A percentile compares a stretch with the other conserved stretches of the same genome.
Conservation (phyloP, 2,888 invertebrate genomes). For the Apamea sordens region DNA sequence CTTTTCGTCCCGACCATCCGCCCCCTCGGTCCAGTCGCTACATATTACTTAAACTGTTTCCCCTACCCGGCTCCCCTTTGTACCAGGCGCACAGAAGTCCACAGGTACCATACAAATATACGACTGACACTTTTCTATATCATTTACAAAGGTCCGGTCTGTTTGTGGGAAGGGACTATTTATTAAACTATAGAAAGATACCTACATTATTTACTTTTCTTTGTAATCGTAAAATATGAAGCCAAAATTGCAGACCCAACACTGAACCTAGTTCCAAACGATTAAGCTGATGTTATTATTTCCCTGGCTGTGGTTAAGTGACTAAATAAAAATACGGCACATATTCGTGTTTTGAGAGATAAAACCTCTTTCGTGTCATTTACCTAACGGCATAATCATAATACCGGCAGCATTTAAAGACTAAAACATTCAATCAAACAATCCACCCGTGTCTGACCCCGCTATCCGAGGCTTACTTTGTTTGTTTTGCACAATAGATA, state of each 20-base stretch:
- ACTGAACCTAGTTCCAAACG: not conserved
- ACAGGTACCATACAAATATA: conserved; percentile 53
- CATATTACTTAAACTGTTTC: conserved; percentile 64
- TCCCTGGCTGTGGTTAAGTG: not conserved
- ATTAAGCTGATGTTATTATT: conserved; percentile 1
- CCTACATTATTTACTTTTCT: not conserved
- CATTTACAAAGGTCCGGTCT: conserved; percentile 19
- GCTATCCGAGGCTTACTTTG: conserved; percentile 41
- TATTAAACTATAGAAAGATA: conserved; percentile 12
- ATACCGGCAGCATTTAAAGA: not conserved
- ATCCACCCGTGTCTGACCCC: conserved; percentile 9
- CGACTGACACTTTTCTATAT: conserved; percentile 43
- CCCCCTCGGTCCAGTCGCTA: conserved; percentile 42
- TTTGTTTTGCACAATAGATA: conserved; percentile 46
- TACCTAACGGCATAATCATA: not conserved
- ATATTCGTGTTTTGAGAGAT: not conserved
- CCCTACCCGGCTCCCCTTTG: conserved; percentile 52
- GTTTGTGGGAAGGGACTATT: conserved; percentile 14
- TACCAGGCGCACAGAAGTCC: conserved; percentile 50
- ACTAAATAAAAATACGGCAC: not conserved
- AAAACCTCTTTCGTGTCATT: not conserved
- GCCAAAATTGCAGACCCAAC: not conserved
- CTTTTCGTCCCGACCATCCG: conserved; percentile 36
- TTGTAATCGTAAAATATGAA: conserved; percentile 7
- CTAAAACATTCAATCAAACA: conserved; percentile 40